Evolutionary conservation across 1,140 invertebrate species (phyloP), one percentile per base, ranked within the genome.

Genomic region (Nebria ingens): DNA sequence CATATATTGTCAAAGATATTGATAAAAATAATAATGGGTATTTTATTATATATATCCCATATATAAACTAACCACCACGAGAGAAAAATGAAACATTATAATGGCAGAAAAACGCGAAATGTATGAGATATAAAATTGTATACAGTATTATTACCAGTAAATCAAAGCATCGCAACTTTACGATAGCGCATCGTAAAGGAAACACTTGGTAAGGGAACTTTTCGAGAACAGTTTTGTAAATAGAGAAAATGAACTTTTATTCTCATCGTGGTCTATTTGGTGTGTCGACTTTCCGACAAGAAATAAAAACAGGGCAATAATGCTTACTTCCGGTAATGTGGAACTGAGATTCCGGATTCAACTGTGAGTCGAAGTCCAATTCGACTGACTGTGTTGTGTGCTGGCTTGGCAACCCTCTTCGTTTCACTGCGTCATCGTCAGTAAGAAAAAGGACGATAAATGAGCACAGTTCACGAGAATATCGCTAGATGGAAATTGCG

Each of bases 271-370:
- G 40, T 45, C 15, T 45, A 17, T 45, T 45, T 45, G 40, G 40
- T 17, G 40, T 45, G 6, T 45, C 40, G 40, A 34, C 25, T 34
- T 9, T 34, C 25, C 25, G 40, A 17, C 40, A 45, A 45, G 40
- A 45, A 45, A 45, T 45, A 45, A 45, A 45, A 45, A 45, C 40
- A 45, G 40, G 6, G 40, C 40, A 45, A 45, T 45, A 45, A 45
- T 45, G 40, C 15, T 45, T 45, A 45, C 40, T 45, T 45, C 40
- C 40, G 40, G 40, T 45, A 45, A 45, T 45, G 9, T 45, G 40
- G 40, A 45, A 45, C 40, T 45, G 40, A 45, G 17, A 45, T 45
- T 45, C 40, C 40, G 40, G 40, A 17, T 45, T 17, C 40, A 12
- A 45, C 40, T 34, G 25, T 34, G 17, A n/a, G n/a, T 17, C 17